Conservation (phyloP, 2,888 invertebrate species). For the Lasius platythorax region DNA sequence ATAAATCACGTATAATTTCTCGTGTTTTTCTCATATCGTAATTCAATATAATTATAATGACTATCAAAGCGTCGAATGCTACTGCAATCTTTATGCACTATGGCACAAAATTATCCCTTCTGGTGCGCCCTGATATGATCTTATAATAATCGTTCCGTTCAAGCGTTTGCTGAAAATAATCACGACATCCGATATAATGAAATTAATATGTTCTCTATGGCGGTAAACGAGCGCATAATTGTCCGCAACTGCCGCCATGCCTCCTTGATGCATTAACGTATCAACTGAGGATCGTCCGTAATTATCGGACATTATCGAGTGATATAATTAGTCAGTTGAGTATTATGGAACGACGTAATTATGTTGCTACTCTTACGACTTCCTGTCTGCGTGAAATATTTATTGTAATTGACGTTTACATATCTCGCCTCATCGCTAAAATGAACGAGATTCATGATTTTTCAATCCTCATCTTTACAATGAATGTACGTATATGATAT, state of each 20-base stretch:
- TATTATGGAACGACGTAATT: conserved; percentile 44
- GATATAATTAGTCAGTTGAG: conserved; percentile 43
- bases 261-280: conserved; percentile 35
- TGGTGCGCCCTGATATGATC: neutral
- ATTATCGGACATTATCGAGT: conserved; percentile 46
- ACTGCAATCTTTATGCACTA: neutral
- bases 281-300: conserved; percentile 30
- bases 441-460: neutral
- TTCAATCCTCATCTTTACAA: neutral
- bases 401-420: neutral
- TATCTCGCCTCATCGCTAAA: neutral
- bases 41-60: neutral
- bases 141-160: neutral
- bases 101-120: neutral
- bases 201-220: conserved; percentile 25
- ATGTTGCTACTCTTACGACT: conserved; percentile 2
- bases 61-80: neutral
- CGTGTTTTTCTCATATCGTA: neutral
- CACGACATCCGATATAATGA: conserved; percentile 7
- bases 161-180: neutral
- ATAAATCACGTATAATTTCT: neutral
- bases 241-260: neutral
- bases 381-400: conserved; percentile 15
- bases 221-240: conserved; percentile 21
- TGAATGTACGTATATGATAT: neutral